Evolutionary conservation across 2,888 invertebrate species (phyloP).

Genomic region (Gari tellinella): DNA sequence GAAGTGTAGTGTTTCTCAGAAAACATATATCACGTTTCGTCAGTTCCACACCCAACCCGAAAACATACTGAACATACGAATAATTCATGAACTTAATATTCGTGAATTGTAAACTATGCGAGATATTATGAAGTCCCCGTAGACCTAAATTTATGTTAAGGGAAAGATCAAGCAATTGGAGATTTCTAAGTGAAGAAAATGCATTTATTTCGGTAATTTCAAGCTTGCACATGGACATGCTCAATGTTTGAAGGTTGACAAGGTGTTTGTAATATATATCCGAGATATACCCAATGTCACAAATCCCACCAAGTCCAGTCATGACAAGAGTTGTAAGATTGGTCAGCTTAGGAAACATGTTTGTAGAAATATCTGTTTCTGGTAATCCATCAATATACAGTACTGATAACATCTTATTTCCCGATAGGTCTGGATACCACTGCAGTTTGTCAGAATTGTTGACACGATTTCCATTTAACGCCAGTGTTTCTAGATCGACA

Average conservation of each 20-base stretch:
- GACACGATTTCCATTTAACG: background rate
- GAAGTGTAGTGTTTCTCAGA: slow-evolving; percentile 27
- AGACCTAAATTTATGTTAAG: slow-evolving; percentile 29
- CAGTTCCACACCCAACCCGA: slow-evolving; percentile 6
- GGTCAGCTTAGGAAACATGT: too few relatives aligned
- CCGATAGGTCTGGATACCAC: background rate
- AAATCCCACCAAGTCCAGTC: too few relatives aligned
- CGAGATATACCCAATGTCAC: too few relatives aligned
- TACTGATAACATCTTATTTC: background rate
- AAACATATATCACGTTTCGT: slow-evolving; percentile 15
- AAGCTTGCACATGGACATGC: slow-evolving; percentile 26
- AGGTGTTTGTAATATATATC: too few relatives aligned
- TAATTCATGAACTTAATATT: slow-evolving; percentile 9
- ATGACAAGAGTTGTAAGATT: too few relatives aligned
- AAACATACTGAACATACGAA: slow-evolving; percentile 21
- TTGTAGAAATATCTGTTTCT: background rate
- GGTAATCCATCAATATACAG: slow-evolving; percentile 9
- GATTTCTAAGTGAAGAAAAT: slow-evolving; percentile 12
- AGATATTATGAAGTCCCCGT: slow-evolving; percentile 8
- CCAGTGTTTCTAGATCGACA: background rate
- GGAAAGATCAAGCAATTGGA: slow-evolving; percentile 29
- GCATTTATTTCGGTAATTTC: slow-evolving; percentile 16
- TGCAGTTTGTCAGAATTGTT: background rate
- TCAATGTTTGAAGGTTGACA: background rate
- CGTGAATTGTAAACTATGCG: slow-evolving; percentile 34